Percentiles rank a stretch among this genome's conserved stretches.
Conservation (phyloP, 2,888 invertebrate species). For the Amphimallon solstitiale region DNA sequence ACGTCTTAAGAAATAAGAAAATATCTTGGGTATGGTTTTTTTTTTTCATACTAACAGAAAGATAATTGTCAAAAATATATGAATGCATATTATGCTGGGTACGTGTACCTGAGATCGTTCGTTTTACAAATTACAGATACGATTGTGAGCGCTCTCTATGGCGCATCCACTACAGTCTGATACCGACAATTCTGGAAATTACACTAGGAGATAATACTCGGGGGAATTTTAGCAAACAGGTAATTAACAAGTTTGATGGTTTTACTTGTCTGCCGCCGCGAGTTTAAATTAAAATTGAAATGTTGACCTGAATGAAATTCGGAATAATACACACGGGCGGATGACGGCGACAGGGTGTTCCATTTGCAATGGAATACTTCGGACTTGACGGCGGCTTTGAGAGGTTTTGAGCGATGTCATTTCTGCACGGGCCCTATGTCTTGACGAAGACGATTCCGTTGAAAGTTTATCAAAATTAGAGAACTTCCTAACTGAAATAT, state of each 20-base stretch:
- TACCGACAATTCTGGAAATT: constrained; percentile 63
- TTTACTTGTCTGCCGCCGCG: constrained; percentile 58
- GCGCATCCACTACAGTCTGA: constrained; percentile 51
- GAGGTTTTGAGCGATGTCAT: constrained; percentile 25
- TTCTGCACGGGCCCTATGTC: constrained; percentile 1
- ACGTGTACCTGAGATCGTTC: constrained; percentile 46
- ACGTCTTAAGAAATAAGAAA: too few species aligned
- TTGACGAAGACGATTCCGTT: constrained; percentile 11
- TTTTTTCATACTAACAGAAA: constrained; percentile 6
- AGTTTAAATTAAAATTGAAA: constrained; percentile 61
- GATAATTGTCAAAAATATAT: constrained; percentile 37
- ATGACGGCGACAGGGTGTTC: background rate
- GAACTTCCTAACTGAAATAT: constrained; percentile 26
- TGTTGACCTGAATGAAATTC: constrained; percentile 57
- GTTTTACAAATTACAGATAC: constrained; percentile 59
- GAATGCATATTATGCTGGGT: constrained; percentile 22
- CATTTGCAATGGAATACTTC: too few species aligned
- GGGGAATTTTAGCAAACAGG: constrained; percentile 63
- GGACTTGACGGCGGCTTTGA: constrained; percentile 11
- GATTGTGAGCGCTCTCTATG: constrained; percentile 40
- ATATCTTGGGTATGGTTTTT: too few species aligned
- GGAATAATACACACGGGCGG: constrained; percentile 48
- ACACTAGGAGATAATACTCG: constrained; percentile 62
- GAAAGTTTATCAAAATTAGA: background rate
- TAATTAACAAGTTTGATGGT: constrained; percentile 65